A percentile compares a stretch with the other conserved stretches of the same genome.
Conservation (phyloP, 2,888 invertebrate genomes). For the Lapara coniferarum region DNA sequence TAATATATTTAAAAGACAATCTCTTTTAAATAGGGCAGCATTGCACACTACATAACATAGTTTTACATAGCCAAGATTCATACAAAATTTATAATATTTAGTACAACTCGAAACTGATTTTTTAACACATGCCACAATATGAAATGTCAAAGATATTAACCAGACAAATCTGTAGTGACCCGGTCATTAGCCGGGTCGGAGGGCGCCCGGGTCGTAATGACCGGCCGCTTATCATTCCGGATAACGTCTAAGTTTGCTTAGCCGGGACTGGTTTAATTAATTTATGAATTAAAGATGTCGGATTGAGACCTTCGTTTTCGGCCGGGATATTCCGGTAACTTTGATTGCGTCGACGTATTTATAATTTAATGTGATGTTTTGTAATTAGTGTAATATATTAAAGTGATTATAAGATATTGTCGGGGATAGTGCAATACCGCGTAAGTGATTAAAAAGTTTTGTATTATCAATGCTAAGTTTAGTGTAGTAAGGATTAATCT, state of each 20-base stretch:
- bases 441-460: too few relatives aligned
- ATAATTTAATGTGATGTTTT: conserved; percentile 1
- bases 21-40: too few relatives aligned
- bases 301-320: conserved; percentile 4
- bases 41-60: too few relatives aligned
- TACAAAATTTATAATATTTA: too few relatives aligned
- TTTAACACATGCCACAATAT: conserved; percentile 7
- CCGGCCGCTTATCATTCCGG: conserved; percentile 73
- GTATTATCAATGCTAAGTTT: too few relatives aligned
- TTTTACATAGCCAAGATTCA: too few relatives aligned
- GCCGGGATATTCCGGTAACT: conserved; percentile 10
- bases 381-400: too few relatives aligned
- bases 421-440: too few relatives aligned
- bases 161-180: conserved; percentile 71
- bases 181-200: conserved; percentile 55
- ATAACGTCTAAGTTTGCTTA: conserved; percentile 63
- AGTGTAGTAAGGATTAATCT: too few relatives aligned
- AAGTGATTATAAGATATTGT: too few relatives aligned
- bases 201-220: conserved; percentile 30
- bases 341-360: conserved; percentile 37
- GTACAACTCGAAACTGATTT: background rate
- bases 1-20: too few relatives aligned
- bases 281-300: conserved; percentile 72
- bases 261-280: conserved; percentile 71
- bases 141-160: conserved; percentile 55